Evolutionary conservation across 2,888 invertebrate species (phyloP), one percentile per base, ranked within the genome.

Genomic region (Bellardia bayeri): DNA sequence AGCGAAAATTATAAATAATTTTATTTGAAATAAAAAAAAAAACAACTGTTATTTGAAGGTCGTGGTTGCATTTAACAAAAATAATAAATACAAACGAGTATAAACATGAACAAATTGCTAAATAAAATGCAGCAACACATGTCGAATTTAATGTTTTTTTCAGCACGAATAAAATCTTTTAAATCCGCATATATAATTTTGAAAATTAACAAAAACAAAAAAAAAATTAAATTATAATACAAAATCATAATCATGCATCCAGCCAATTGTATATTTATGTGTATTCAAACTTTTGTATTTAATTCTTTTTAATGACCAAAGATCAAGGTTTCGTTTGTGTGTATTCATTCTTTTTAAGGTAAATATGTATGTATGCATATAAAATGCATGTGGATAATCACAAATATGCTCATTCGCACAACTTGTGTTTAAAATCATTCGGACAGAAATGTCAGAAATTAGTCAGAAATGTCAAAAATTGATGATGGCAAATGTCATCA

Each of bases 271-370:
- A 51, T 40, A 42, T 66, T 33, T 68, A 23, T 23, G 23, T 23
- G 23, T 23, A 23, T 23, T 74, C 72, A 75, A 74, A 75, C 74
- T 68, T 80, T 79, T 45, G 51, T 74, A 58, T 79, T 80, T 68
- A 85, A 85, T 42, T 74, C 71, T 61, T 61, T 63, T 85, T 66
- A 80, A 75, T 69, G 61, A 85, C 54, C 54, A 85, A 85, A 85
- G 85, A 75, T 85, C 85, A 85, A 85, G 85, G 85, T 80, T 74
- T 80, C n/a, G 42, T 37, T 80, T 45, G 14, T 56, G 8, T 78
- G 16, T 23, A 16, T 13, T 78, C 7, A 42, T 63, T 42, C 49
- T 63, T 37, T 82, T 75, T 45, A 45, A 71, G 40, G 56, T 58
- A 75, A 56, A 71, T 37, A 23, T 23, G 23, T 37, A 37, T 37